Evolutionary conservation across 2,113 vertebrate species (phyloP).

Genomic region (Machaerirhynchus nigripectus): DNA sequence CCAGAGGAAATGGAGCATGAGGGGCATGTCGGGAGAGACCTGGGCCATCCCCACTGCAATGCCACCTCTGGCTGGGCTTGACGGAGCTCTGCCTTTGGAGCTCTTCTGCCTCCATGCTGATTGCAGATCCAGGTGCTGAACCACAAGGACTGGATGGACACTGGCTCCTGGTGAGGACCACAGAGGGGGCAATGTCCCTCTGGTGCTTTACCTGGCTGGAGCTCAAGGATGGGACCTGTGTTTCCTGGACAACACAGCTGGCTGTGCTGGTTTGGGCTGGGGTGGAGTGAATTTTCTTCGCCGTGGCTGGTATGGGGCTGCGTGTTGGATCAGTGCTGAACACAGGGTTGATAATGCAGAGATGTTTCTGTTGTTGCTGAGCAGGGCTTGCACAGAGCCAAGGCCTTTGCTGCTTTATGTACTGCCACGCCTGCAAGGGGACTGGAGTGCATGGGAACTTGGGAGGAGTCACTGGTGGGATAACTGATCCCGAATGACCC

Average conservation of each 20-base stretch:
- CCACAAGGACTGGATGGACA: fast-evolving
- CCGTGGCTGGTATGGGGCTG: no score
- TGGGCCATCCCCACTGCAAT: neutral
- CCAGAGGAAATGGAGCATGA: neutral
- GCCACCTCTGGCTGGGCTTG: fast-evolving
- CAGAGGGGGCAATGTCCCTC: fast-evolving
- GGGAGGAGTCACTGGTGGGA: no score
- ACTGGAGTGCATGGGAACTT: no score
- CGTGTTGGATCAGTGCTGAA: neutral
- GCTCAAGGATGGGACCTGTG: neutral
- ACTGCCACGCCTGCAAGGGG: neutral
- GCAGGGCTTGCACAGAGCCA: neutral
- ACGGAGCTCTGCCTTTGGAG: neutral
- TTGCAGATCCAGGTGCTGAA: neutral
- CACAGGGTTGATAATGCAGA: neutral
- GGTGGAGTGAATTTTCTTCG: neutral
- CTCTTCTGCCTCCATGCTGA: neutral
- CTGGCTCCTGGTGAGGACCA: fast-evolving
- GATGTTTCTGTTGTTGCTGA: neutral
- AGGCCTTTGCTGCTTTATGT: neutral
- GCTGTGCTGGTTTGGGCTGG: neutral
- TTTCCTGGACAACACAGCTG: neutral
- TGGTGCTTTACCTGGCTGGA: neutral
- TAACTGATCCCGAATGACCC: neutral
- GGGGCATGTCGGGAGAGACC: neutral